Percentiles rank a stretch among this genome's conserved stretches.
These are phyloP conservation scores for Microtus montanus DNA, from an alignment of 2,113 vertebrate genomes.

Conservation along the genomic window DNA sequence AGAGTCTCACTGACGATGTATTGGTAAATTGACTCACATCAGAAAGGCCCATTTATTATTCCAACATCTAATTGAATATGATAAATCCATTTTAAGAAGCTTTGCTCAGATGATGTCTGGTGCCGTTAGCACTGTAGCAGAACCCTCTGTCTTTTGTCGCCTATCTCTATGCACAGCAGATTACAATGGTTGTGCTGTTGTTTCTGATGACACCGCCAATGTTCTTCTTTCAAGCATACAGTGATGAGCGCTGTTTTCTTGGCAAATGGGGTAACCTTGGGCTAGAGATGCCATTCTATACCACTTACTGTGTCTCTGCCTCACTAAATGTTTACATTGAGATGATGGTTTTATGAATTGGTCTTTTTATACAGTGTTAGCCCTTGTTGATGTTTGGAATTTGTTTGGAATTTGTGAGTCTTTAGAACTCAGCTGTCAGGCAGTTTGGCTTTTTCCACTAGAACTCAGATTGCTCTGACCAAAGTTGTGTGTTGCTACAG, in stretches of 20 bases:
- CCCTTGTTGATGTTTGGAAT: neutral
- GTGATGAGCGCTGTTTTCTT: neutral
- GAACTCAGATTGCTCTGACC: neutral
- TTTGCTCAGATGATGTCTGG: neutral
- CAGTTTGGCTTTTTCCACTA: neutral
- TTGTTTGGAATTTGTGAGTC: neutral
- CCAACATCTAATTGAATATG: slow-evolving; percentile 29
- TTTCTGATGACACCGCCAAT: neutral
- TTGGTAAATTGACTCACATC: slow-evolving; percentile 20
- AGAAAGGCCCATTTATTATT: neutral
- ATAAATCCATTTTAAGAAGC: neutral
- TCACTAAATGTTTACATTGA: neutral
- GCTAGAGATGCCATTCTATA: neutral
- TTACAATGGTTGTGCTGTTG: neutral
- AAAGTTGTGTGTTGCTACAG: neutral
- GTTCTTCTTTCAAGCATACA: neutral
- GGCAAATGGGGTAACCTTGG: neutral
- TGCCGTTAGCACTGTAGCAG: neutral
- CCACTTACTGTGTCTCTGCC: neutral
- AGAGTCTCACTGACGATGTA: neutral
- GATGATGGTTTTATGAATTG: neutral
- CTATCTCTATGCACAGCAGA: neutral
- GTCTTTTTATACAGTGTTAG: neutral
- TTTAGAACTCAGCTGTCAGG: neutral
- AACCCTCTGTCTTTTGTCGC: fast-evolving